These are phyloP conservation scores for Scrobipalpa atriplicella DNA, from an alignment of 2,888 invertebrate species.

Conservation along the genomic window DNA sequence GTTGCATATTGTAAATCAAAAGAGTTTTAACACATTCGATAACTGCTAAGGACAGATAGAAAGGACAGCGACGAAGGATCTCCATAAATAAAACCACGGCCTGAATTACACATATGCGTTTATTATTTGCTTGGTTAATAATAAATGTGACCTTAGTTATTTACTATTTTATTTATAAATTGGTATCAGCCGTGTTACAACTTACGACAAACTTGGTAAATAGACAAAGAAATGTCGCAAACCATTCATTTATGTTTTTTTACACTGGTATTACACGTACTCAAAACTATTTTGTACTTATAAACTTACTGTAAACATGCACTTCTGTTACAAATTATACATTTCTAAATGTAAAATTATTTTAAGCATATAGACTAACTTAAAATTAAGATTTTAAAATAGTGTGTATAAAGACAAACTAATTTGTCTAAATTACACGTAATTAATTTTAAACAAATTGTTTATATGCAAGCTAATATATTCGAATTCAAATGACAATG, in stretches of 20 bases:
- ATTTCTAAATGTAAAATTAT: slow-evolving; percentile 23
- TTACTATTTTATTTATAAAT: slow-evolving; percentile 59
- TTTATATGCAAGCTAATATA: slow-evolving; percentile 31
- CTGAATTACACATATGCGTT: slow-evolving; percentile 24
- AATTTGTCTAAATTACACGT: slow-evolving; percentile 32
- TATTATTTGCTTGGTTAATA: slow-evolving; percentile 50
- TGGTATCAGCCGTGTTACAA: slow-evolving; percentile 68
- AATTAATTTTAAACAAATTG: slow-evolving; percentile 17
- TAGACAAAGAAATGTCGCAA: slow-evolving; percentile 28
- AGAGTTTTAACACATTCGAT: no score
- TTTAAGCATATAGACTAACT: slow-evolving; percentile 9
- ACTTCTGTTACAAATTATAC: slow-evolving; percentile 28
- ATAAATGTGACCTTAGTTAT: slow-evolving; percentile 64
- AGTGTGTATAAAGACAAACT: slow-evolving; percentile 4
- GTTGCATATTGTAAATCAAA: no score
- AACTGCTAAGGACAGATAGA: no score
- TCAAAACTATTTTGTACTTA: slow-evolving; percentile 68
- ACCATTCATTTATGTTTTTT: slow-evolving; percentile 48
- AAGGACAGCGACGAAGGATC: background rate
- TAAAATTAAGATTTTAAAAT: slow-evolving; percentile 7
- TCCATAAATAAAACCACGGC: background rate
- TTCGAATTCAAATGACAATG: slow-evolving; percentile 45
- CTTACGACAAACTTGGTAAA: slow-evolving; percentile 38
- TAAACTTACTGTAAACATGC: slow-evolving; percentile 39
- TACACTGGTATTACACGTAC: slow-evolving; percentile 61